Evolutionary conservation across 2,797 vertebrate genomes (phyloP).

Genomic region (Salarias fasciatus): DNA sequence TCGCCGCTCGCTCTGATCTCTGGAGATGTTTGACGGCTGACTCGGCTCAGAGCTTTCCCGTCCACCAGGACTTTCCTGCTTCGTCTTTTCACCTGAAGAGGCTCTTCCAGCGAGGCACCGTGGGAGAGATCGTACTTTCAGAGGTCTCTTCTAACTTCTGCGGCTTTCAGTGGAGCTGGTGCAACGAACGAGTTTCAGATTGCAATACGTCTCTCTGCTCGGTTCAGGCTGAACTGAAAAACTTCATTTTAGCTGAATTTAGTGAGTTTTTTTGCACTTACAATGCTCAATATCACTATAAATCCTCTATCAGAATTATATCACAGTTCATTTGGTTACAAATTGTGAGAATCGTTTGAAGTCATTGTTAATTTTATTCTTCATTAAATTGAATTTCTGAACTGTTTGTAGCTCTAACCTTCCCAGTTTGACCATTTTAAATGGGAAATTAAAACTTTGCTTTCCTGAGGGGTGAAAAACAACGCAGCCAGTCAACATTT

Average conservation of each 20-base stretch:
- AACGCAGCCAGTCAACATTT: no score
- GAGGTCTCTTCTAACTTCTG: background rate
- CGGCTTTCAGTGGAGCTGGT: conserved; percentile 11
- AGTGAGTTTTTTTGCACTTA: background rate
- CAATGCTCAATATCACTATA: background rate
- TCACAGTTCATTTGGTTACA: no score
- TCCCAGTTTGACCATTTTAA: no score
- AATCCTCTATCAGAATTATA: no score
- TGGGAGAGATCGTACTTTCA: conserved; percentile 1
- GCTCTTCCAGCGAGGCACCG: background rate
- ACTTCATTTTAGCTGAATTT: background rate
- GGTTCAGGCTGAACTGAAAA: background rate
- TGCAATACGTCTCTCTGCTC: conserved; percentile 21
- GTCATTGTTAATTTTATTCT: no score
- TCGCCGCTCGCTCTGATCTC: conserved; percentile 6
- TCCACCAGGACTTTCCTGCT: background rate
- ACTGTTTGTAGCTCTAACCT: no score
- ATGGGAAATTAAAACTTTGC: no score
- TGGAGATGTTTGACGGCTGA: background rate
- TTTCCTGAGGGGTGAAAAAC: no score
- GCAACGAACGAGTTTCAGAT: conserved; percentile 10
- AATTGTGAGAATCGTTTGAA: no score
- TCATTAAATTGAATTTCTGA: no score
- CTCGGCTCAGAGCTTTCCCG: conserved; percentile 3
- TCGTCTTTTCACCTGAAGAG: background rate